Conservation (phyloP, 2,888 invertebrate genomes). For the Gymnoscelis rufifasciata region DNA sequence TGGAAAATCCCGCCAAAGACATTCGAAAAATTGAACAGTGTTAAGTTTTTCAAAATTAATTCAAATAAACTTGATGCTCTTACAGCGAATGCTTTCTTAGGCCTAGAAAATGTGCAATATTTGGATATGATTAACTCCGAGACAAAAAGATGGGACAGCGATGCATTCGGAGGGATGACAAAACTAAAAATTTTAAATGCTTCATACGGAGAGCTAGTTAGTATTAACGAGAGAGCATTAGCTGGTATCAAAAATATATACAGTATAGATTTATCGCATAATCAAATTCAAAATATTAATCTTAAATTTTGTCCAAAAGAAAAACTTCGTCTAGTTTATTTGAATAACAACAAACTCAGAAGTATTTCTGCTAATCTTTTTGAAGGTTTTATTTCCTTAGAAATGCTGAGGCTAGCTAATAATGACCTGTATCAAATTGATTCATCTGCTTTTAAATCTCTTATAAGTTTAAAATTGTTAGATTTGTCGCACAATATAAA, state of each 20-base stretch:
- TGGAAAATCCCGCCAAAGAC: constrained; percentile 3
- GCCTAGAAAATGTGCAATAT: constrained; percentile 11
- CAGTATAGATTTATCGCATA: constrained; percentile 11
- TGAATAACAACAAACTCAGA: constrained; percentile 12
- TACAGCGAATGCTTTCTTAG: constrained; percentile 8
- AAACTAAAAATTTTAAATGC: constrained; percentile 10
- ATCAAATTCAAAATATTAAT: constrained; percentile 5
- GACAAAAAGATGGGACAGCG: constrained; percentile 1
- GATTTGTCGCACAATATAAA: constrained; percentile 11
- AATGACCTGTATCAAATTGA: constrained; percentile 6
- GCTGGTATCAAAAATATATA: constrained; percentile 6
- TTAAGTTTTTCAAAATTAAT: constrained; percentile 1
- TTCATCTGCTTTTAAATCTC: constrained; percentile 6
- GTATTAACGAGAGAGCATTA: constrained; percentile 9
- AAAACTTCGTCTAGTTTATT: constrained; percentile 4
- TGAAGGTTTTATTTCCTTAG: neutral
- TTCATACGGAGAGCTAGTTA: constrained; percentile 5
- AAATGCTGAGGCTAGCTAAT: constrained; percentile 7
- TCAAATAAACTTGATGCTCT: constrained; percentile 4
- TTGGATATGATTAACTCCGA: constrained; percentile 10
- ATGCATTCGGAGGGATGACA: constrained; percentile 5
- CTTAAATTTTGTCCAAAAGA: constrained; percentile 3
- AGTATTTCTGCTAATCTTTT: constrained; percentile 4
- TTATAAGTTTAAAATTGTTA: constrained; percentile 3
- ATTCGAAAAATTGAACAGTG: constrained; percentile 10